Evolutionary conservation across 2,113 vertebrate species (phyloP), one percentile per base, ranked within the genome.

Genomic region (Ibidorhyncha struthersii): DNA sequence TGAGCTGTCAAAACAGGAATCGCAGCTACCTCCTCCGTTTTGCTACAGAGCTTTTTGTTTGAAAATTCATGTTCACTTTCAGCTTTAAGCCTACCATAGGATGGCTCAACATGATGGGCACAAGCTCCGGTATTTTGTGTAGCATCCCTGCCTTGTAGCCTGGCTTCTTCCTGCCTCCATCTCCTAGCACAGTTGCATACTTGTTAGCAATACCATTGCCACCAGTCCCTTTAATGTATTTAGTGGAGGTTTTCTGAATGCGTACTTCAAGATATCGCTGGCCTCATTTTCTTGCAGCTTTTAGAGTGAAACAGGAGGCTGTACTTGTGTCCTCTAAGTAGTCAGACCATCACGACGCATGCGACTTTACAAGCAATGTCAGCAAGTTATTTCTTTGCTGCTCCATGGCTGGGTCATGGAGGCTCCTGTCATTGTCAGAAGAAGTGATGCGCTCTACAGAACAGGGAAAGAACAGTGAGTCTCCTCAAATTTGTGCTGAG

Each of bases 311-410:
- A 40, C 10, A 45, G 40, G 49, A 76, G 29, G 10, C 26, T 58
- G 29, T 40, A 29, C 41, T 90, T 72, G 5, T 82, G n/a, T 95
- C 77, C 78, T 84, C 38, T 69, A 59, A 90, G 88, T 36, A 91
- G 56, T 20, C 0, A 2, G 36, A 69, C 50, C 27, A 63, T 72
- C 22, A 3, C 8, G 4, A 40, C 18, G 11, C 4, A 2, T 22
- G 2, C 73, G 53, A 82, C 49, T 89, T 59, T 47, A 36, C 61
- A 84, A 78, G 67, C 50, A 72, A 38, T 26, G 86, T 92, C 81
- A 91, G 59, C 73, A 92, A 76, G 41, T 74, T 93, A 47, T 74
- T 96, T 94, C 87, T 76, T 88, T 90, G 82, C 56, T 86, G 40
- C 62, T 79, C 43, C 13, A 47, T 83, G 43, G 34, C 16, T 88